Conservation (phyloP, 2,797 vertebrate species). For the Hyperoplus immaculatus region DNA sequence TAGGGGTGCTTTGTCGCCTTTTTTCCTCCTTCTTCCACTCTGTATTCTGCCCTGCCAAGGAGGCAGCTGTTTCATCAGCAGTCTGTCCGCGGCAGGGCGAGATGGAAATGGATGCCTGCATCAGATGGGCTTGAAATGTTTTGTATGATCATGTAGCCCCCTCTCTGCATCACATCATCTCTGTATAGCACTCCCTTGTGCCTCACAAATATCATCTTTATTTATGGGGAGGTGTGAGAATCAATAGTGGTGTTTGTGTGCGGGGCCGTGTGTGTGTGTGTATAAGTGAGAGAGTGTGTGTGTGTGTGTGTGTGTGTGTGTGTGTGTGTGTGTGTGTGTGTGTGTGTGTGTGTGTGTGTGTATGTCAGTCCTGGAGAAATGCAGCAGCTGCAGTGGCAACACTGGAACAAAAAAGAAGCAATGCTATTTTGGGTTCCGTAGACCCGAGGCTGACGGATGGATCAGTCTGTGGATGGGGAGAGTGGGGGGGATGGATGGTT, state of each 20-base stretch:
- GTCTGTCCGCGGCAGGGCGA: constrained; percentile 37
- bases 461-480: constrained; percentile 60
- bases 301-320: too few species aligned
- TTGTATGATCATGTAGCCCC: constrained; percentile 49
- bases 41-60: constrained; percentile 69
- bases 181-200: constrained; percentile 67
- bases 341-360: constrained; percentile 44
- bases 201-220: constrained; percentile 78
- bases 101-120: constrained; percentile 68
- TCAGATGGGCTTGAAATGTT: constrained; percentile 62
- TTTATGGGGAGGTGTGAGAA: constrained; percentile 75
- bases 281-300: background rate
- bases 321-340: constrained; percentile 59
- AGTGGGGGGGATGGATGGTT: constrained; percentile 56
- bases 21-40: constrained; percentile 65
- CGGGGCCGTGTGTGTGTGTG: constrained; percentile 55
- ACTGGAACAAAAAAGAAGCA: constrained; percentile 74
- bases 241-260: constrained; percentile 77
- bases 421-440: constrained; percentile 77
- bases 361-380: constrained; percentile 69
- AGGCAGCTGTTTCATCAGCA: constrained; percentile 79
- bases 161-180: constrained; percentile 68
- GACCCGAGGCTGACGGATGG: constrained; percentile 69
- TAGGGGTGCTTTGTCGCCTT: constrained; percentile 80
- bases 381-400: constrained; percentile 84